Evolutionary conservation across 2,797 vertebrate genomes (phyloP).

Genomic region (Lophura swinhoii): DNA sequence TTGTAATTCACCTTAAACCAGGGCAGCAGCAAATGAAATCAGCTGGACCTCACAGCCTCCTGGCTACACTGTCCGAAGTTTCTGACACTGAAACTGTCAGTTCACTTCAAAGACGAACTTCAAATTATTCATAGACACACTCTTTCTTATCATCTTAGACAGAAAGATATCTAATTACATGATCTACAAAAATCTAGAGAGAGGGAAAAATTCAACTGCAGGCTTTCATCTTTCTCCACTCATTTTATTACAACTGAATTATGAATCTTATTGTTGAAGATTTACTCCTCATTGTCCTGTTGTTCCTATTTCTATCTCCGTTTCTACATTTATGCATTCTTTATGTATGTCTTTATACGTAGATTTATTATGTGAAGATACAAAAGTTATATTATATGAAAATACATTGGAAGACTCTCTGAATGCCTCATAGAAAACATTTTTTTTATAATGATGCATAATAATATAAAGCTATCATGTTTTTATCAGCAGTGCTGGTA

Average conservation of each 20-base stretch:
- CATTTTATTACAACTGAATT: neutral
- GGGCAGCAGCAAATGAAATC: neutral
- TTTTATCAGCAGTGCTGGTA: neutral
- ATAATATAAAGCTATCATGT: neutral
- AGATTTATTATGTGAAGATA: neutral
- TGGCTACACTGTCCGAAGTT: neutral
- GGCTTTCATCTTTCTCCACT: neutral
- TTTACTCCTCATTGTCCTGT: neutral
- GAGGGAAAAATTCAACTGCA: neutral
- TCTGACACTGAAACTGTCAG: neutral
- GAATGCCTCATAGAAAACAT: neutral
- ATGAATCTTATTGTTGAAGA: neutral
- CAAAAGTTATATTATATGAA: neutral
- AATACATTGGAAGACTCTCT: neutral
- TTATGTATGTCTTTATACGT: neutral
- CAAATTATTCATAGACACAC: conserved; percentile 9
- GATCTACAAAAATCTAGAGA: neutral
- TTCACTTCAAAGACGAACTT: conserved; percentile 19
- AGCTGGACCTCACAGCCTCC: neutral
- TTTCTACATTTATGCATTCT: neutral
- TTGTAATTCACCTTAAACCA: neutral
- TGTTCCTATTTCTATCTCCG: neutral
- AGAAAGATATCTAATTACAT: neutral
- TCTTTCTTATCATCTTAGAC: neutral
- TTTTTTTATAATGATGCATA: neutral